Percentiles rank a stretch among this genome's conserved stretches.
Conservation (phyloP, 2,113 vertebrate species). For the Plecotus auritus region DNA sequence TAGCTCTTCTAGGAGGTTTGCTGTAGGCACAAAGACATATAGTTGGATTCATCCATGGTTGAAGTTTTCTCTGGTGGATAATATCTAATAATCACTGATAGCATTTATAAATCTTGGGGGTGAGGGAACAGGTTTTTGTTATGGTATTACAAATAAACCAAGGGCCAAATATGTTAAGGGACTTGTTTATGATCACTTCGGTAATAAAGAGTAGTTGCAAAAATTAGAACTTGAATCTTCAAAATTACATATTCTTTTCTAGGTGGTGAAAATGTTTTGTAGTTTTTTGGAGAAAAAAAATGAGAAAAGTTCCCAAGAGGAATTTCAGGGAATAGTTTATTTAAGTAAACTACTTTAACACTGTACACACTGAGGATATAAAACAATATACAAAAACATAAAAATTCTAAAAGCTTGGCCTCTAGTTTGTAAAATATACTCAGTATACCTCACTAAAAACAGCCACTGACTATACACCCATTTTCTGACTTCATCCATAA, state of each 20-base stretch:
- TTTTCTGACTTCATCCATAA: not conserved
- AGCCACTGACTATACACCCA: not conserved
- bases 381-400: conserved; percentile 6
- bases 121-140: not conserved
- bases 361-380: not conserved
- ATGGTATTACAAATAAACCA: not conserved
- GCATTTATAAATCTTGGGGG: not conserved
- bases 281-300: not conserved
- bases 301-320: not conserved
- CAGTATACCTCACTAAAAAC: not conserved
- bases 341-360: not conserved
- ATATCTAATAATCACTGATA: not conserved
- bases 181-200: not conserved
- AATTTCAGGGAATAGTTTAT: not conserved
- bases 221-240: not conserved
- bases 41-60: not conserved
- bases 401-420: not conserved
- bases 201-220: not conserved
- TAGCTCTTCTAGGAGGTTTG: not conserved
- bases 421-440: not conserved
- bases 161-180: not conserved
- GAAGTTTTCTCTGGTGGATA: not conserved
- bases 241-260: not conserved
- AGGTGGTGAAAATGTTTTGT: not conserved
- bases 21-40: not conserved